Percentiles rank a stretch among this genome's conserved stretches.
Conservation (phyloP, 2,888 invertebrate species). For the Willowsia nigromaculata region DNA sequence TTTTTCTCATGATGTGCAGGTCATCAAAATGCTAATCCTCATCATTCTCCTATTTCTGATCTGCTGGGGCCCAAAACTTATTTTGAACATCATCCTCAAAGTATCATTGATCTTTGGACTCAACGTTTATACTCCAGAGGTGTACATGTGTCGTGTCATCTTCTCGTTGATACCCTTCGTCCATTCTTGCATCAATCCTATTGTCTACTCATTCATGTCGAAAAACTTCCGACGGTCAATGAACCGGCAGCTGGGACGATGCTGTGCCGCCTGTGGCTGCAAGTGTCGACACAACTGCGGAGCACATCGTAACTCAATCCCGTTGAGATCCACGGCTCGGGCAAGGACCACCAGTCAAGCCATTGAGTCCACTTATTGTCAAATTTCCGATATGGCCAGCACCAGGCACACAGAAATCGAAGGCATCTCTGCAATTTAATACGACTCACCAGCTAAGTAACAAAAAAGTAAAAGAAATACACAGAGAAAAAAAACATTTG, state of each 20-base stretch:
- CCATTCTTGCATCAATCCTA: slow-evolving; percentile 79
- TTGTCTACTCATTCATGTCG: slow-evolving; percentile 80
- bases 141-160: slow-evolving; percentile 80
- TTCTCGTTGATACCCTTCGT: slow-evolving; percentile 80
- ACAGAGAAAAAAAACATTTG: background rate
- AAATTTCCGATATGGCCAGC: slow-evolving; percentile 72
- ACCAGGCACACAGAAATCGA: slow-evolving; percentile 77
- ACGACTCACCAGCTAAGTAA: slow-evolving; percentile 8
- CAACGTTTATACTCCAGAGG: slow-evolving; percentile 79
- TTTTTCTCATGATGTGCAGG: slow-evolving; percentile 80
- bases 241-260: slow-evolving; percentile 78
- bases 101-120: slow-evolving; percentile 77
- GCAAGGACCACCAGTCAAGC: slow-evolving; percentile 67
- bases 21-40: slow-evolving; percentile 82
- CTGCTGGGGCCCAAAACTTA: slow-evolving; percentile 82
- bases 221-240: slow-evolving; percentile 80
- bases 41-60: slow-evolving; percentile 81
- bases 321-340: slow-evolving; percentile 74
- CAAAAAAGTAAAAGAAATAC: background rate
- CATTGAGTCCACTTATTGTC: slow-evolving; percentile 76
- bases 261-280: slow-evolving; percentile 75
- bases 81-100: slow-evolving; percentile 81
- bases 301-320: slow-evolving; percentile 71
- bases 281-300: slow-evolving; percentile 73
- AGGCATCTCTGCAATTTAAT: slow-evolving; percentile 73